Evolutionary conservation across 2,888 invertebrate species (phyloP).

Genomic region (Idaea dimidiata): DNA sequence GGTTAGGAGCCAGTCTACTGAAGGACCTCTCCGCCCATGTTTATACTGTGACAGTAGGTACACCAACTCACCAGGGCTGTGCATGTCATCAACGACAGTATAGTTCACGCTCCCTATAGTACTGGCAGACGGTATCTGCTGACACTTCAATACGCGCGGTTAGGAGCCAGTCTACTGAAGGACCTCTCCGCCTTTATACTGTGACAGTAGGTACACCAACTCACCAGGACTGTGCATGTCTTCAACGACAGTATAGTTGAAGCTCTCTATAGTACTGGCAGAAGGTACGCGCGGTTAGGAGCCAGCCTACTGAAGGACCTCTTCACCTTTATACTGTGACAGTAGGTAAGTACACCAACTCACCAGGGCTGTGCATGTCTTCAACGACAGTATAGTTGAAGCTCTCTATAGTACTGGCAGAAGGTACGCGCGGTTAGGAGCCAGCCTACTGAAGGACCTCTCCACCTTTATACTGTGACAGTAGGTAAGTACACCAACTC

Average conservation of each 20-base stretch:
- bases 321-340: no score
- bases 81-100: slow-evolving; percentile 50
- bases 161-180: slow-evolving; percentile 70
- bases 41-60: slow-evolving; percentile 3
- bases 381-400: slow-evolving; percentile 64
- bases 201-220: slow-evolving; percentile 2
- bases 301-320: no score
- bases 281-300: no score
- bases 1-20: slow-evolving; percentile 74
- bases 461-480: slow-evolving; percentile 64
- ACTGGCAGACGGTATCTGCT: slow-evolving; percentile 43
- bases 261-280: slow-evolving; percentile 50
- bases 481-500: slow-evolving; percentile 15
- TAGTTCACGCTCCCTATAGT: slow-evolving; percentile 58
- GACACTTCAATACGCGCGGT: no score
- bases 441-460: slow-evolving; percentile 72
- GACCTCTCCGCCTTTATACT: no score
- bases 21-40: slow-evolving; percentile 74
- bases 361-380: slow-evolving; percentile 37
- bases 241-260: slow-evolving; percentile 63
- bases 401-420: slow-evolving; percentile 51
- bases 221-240: slow-evolving; percentile 37
- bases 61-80: slow-evolving; percentile 33
- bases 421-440: slow-evolving; percentile 71
- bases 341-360: slow-evolving; percentile 3